These are phyloP conservation scores for Subacronicta megacephala DNA, from an alignment of 2,888 invertebrate genomes.

Conservation along the genomic window DNA sequence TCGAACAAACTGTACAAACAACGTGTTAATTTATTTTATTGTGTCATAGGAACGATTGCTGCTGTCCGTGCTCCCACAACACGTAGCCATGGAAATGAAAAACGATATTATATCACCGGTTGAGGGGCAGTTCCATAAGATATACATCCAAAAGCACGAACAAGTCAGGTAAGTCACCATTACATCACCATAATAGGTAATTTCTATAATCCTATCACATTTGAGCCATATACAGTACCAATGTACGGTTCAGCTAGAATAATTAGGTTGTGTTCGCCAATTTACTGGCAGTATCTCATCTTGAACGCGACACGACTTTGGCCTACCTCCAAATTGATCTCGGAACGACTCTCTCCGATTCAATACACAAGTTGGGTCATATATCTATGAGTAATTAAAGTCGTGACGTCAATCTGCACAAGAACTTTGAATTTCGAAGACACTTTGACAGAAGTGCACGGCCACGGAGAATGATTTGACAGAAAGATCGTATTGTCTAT, in stretches of 20 bases:
- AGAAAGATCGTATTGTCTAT: constrained; percentile 19
- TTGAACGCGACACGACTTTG: constrained; percentile 69
- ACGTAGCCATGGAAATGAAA: constrained; percentile 98
- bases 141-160: constrained; percentile 97
- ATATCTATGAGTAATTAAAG: constrained; percentile 36
- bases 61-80: constrained; percentile 96
- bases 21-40: constrained; percentile 7
- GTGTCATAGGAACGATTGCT: constrained; percentile 93
- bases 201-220: constrained; percentile 8
- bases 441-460: constrained; percentile 19
- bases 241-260: constrained; percentile 35
- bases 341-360: constrained; percentile 62
- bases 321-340: constrained; percentile 73
- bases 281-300: constrained; percentile 66
- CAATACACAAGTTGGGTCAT: constrained; percentile 52
- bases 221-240: constrained; percentile 28
- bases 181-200: constrained; percentile 12
- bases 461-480: constrained; percentile 7
- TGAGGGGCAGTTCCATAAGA: constrained; percentile 97
- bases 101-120: constrained; percentile 97
- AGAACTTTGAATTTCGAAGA: constrained; percentile 28
- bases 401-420: constrained; percentile 16
- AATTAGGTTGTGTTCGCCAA: constrained; percentile 60
- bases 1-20: too few relatives aligned
- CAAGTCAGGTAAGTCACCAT: constrained; percentile 93